Evolutionary conservation across 1,140 invertebrate genomes (phyloP).

Genomic region (Proctacanthus coquilletti): DNA sequence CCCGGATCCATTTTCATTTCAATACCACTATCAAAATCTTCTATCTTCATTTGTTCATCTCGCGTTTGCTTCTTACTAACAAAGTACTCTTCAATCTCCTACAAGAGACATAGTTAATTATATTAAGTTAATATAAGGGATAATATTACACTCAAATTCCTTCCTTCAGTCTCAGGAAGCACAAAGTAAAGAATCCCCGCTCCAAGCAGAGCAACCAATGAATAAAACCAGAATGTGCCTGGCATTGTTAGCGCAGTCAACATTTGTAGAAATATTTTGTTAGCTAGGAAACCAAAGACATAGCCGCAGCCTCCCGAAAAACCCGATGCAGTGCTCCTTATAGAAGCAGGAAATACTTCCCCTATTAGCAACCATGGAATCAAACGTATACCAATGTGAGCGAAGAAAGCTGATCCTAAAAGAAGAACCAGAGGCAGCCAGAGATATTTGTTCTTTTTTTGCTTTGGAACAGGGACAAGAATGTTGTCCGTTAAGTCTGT

Average conservation of each 20-base stretch:
- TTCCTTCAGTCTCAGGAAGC: conserved; percentile 60
- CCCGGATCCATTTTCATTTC: too few relatives aligned
- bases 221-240: conserved; percentile 48
- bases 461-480: conserved; percentile 18
- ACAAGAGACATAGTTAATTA: too few relatives aligned
- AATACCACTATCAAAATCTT: too few relatives aligned
- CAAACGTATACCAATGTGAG: conserved; percentile 49
- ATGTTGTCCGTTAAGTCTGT: too few relatives aligned
- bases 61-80: too few relatives aligned
- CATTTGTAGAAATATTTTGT: conserved; percentile 54
- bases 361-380: conserved; percentile 64
- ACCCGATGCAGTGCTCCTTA: conserved; percentile 49
- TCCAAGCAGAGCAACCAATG: conserved; percentile 40
- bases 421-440: conserved; percentile 54
- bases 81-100: too few relatives aligned
- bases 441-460: conserved; percentile 31
- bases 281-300: conserved; percentile 51
- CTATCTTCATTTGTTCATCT: too few relatives aligned
- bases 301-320: conserved; percentile 52
- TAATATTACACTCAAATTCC: conserved; percentile 41
- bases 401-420: conserved; percentile 46
- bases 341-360: conserved; percentile 49
- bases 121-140: too few relatives aligned
- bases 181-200: conserved; percentile 36
- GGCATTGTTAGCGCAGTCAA: conserved; percentile 40